Base-by-base conservation (phyloP, 2,888 invertebrate genomes). In the Rhorus exstirpatorius region DNA sequence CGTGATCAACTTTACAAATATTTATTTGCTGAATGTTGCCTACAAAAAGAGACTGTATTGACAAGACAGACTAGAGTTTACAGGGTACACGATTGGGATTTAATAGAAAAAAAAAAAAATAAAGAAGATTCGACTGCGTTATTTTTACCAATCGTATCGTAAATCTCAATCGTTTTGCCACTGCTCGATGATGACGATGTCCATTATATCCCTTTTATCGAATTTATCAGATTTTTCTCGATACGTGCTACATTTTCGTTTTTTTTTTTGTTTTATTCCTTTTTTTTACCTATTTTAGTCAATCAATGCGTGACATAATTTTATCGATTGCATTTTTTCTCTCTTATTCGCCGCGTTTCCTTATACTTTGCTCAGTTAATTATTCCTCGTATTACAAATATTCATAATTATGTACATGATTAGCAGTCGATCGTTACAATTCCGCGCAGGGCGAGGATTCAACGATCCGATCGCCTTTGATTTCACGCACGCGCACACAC, bases 61-160 rank as follows among this genome's bases (percentile, higher is more conserved):
- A 86, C 82, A 84, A 83, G 85, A 83, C 81, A 85, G 85, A 85
- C 85, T 85, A 85, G 85, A 85, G 81, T 85, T 83, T 81, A 81
- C 83, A 76, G 80, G 85, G 71, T 81, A 75, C 71, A 85, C 84
- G 80, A 83, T 83, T 84, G 82, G 84, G 80, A 85, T 85, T 85
- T 63, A 81, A 79, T 83, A 67, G 53, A 81, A 65, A 55, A 53
- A n/a, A 31, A 58, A 58, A 12, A 17, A 58, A 41, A n/a, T n/a
- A n/a, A n/a, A n/a, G n/a, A n/a, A 49, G 4, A 46, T 14, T 44
- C 41, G 53, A 53, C n/a, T 51, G 55, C 44, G n/a, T 21, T 12
- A 17, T 78, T 44, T 44, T 51, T 35, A 35, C 21, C 68, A 51
- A 76, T 65, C 41, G 19, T 72, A 71, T 68, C 78, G 72, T 81